A percentile compares a stretch with the other conserved stretches of the same genome.
Evolutionary conservation across 1,140 invertebrate genomes (phyloP).

Genomic region (Drosophila takahashii): DNA sequence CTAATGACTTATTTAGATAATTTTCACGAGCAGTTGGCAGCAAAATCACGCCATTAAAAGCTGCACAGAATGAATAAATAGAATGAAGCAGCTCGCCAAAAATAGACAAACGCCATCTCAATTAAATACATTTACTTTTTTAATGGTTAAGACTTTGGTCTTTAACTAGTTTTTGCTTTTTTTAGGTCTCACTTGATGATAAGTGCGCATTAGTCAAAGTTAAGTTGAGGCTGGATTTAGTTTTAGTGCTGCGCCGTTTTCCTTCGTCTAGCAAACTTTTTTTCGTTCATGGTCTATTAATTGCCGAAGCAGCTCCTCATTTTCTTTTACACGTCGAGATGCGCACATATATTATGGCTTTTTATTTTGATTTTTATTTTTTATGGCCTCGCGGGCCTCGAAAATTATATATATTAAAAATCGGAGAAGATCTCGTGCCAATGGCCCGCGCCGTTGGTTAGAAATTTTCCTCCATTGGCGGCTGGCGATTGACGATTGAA

Average conservation of each 20-base stretch:
- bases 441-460: slow-evolving; percentile 6
- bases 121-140: background rate
- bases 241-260: slow-evolving; percentile 43
- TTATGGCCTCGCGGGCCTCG: slow-evolving; percentile 26
- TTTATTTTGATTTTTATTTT: slow-evolving; percentile 34
- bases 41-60: background rate
- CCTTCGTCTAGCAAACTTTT: slow-evolving; percentile 50
- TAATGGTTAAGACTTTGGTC: background rate
- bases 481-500: slow-evolving; percentile 3
- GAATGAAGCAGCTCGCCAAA: slow-evolving; percentile 7
- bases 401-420: slow-evolving; percentile 27
- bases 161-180: slow-evolving; percentile 11
- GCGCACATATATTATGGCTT: slow-evolving; percentile 24
- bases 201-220: slow-evolving; percentile 41
- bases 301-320: slow-evolving; percentile 47
- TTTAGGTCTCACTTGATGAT: slow-evolving; percentile 38
- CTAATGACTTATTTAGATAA: background rate
- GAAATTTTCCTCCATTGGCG: slow-evolving; percentile 22
- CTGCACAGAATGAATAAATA: background rate
- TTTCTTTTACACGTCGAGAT: slow-evolving; percentile 57
- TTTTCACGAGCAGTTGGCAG: background rate
- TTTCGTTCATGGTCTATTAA: slow-evolving; percentile 75
- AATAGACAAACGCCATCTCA: slow-evolving; percentile 1
- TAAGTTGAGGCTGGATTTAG: slow-evolving; percentile 30
- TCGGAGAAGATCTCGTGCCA: slow-evolving; percentile 16